Conservation (phyloP, 2,888 invertebrate genomes). For the Cheilosia urbana region DNA sequence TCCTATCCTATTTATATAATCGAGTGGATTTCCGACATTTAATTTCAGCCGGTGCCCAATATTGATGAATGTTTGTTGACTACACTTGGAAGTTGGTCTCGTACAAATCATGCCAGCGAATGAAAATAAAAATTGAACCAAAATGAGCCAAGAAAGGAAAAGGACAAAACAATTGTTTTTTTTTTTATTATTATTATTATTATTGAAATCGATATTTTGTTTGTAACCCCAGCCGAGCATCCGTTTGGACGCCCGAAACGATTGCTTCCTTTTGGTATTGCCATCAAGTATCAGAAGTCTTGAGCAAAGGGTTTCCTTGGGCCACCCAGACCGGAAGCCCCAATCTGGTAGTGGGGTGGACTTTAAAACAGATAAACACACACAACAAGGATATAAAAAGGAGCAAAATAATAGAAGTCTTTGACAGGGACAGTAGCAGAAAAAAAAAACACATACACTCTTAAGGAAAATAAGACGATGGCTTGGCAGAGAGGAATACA, state of each 20-base stretch:
- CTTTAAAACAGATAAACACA: slow-evolving; percentile 70
- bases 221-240: slow-evolving; percentile 22
- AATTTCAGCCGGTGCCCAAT: slow-evolving; percentile 8
- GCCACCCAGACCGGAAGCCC: slow-evolving; percentile 45
- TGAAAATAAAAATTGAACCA: slow-evolving; percentile 2
- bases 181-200: slow-evolving; percentile 31
- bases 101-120: slow-evolving; percentile 40
- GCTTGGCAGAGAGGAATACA: slow-evolving; percentile 29
- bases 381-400: slow-evolving; percentile 61
- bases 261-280: slow-evolving; percentile 24
- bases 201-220: slow-evolving; percentile 61
- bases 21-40: slow-evolving; percentile 22
- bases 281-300: slow-evolving; percentile 60
- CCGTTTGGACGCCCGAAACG: background rate
- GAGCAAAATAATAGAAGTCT: slow-evolving; percentile 51
- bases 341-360: slow-evolving; percentile 37
- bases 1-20: background rate
- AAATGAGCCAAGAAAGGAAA: slow-evolving; percentile 32
- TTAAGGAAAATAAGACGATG: slow-evolving; percentile 7
- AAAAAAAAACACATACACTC: background rate
- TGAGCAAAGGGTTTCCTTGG: slow-evolving; percentile 52
- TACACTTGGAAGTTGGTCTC: slow-evolving; percentile 13
- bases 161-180: slow-evolving; percentile 56
- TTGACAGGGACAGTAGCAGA: slow-evolving; percentile 14
- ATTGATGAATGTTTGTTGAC: slow-evolving; percentile 5